Conservation (phyloP, 2,797 vertebrate species). For the Otus scops region DNA sequence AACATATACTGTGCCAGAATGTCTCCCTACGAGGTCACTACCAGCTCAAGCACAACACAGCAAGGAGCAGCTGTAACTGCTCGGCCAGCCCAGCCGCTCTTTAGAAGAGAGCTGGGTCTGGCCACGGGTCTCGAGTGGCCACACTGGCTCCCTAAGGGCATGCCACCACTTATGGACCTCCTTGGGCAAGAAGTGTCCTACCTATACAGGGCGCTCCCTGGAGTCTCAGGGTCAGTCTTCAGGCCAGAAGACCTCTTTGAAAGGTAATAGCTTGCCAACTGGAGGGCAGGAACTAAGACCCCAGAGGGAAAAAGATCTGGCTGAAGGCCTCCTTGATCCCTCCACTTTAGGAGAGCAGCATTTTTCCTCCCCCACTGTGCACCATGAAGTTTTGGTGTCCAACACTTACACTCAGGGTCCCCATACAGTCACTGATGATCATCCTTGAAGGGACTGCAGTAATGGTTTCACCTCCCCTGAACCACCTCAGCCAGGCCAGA, state of each 20-base stretch:
- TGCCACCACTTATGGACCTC: fast-evolving
- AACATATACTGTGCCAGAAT: conserved; percentile 16
- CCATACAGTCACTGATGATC: background rate
- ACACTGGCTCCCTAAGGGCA: background rate
- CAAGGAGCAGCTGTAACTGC: background rate
- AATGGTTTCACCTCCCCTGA: background rate
- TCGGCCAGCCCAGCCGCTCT: background rate
- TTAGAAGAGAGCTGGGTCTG: background rate
- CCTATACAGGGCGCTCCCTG: background rate
- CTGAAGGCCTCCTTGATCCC: background rate
- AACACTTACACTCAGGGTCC: background rate
- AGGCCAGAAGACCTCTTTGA: background rate
- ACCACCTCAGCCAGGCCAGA: background rate
- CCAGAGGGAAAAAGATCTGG: background rate
- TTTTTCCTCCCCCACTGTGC: background rate
- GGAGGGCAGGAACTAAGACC: background rate
- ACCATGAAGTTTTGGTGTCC: background rate
- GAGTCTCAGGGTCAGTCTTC: background rate
- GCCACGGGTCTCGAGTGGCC: background rate
- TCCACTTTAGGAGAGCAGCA: background rate
- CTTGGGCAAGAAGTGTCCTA: background rate
- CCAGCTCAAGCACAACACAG: background rate
- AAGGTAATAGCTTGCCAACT: background rate
- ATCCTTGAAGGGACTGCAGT: background rate
- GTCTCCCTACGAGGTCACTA: background rate